phyloP scores from a whole-genome alignment of 2,888 invertebrate species.

The Conchocele bisecta region DNA sequence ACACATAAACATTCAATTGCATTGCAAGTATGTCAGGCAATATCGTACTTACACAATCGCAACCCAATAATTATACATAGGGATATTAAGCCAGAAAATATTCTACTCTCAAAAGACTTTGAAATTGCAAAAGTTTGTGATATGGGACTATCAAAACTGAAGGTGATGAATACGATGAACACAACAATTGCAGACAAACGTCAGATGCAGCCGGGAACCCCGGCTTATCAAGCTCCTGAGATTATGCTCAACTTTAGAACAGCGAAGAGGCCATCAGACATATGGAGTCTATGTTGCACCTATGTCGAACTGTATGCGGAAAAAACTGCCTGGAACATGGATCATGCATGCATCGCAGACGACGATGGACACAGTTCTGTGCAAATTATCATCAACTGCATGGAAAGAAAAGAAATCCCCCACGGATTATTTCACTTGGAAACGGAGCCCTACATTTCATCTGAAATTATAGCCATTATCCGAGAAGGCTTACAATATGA shows the following conservation, averaged over 20 bases:
- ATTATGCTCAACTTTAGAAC: not conserved
- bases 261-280: constrained; percentile 5
- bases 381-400: not conserved
- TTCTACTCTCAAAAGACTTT: constrained; percentile 15
- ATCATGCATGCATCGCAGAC: not conserved
- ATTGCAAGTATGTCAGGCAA: constrained; percentile 5
- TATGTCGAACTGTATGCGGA: constrained; percentile 9
- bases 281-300: constrained; percentile 13
- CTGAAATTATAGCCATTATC: not conserved
- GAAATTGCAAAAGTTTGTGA: constrained; percentile 26
- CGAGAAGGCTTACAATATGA: constrained; percentile 17
- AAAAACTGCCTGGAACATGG: constrained; percentile 1
- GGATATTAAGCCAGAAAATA: constrained; percentile 46
- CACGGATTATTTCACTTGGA: constrained; percentile 9
- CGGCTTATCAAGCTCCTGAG: constrained; percentile 17
- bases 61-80: constrained; percentile 36
- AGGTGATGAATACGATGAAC: constrained; percentile 30
- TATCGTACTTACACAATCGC: constrained; percentile 31
- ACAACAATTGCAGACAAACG: constrained; percentile 9
- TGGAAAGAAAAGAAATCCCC: constrained; percentile 4
- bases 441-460: not conserved
- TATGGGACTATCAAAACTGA: constrained; percentile 26
- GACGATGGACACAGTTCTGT: not conserved
- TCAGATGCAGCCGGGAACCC: constrained; percentile 19
- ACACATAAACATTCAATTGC: constrained; percentile 3